Conservation (phyloP, 1,140 invertebrate genomes). For the Lasioglossum baleicum region DNA sequence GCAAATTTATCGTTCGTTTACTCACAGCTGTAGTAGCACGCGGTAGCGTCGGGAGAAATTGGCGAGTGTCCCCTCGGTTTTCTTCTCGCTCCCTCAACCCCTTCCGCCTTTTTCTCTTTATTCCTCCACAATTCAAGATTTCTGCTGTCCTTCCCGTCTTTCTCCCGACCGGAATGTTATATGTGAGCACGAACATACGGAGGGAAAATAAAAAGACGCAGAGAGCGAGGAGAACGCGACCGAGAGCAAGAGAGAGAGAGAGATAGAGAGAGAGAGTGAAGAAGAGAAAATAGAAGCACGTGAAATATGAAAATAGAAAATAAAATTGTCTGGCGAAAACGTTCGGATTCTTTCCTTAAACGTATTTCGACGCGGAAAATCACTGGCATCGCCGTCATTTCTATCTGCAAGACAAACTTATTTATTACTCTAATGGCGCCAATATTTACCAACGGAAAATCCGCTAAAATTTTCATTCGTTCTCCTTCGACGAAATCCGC, state of each 20-base stretch:
- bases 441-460: too few species aligned
- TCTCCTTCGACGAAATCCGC: too few species aligned
- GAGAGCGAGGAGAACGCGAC: too few species aligned
- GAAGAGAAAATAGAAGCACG: conserved; percentile 5
- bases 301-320: conserved; percentile 19
- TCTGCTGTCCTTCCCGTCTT: conserved; percentile 1
- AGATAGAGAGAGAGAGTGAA: too few species aligned
- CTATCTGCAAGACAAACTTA: background rate
- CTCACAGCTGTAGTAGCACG: conserved; percentile 48
- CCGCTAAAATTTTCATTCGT: too few species aligned
- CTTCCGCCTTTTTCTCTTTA: conserved; percentile 1
- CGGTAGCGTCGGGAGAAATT: conserved; percentile 48
- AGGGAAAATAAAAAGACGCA: background rate
- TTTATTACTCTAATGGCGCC: background rate
- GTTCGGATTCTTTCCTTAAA: background rate
- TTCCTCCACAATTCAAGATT: conserved; percentile 35
- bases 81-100: conserved; percentile 19
- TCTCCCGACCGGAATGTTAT: background rate
- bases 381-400: background rate
- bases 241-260: too few species aligned
- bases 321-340: background rate
- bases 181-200: background rate
- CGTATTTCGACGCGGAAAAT: background rate
- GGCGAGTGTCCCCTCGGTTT: conserved; percentile 47
- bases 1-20: conserved; percentile 60